Evolutionary conservation across 2,113 vertebrate genomes (phyloP), one percentile per base, ranked within the genome.

Genomic region (Hemibates koningsi): DNA sequence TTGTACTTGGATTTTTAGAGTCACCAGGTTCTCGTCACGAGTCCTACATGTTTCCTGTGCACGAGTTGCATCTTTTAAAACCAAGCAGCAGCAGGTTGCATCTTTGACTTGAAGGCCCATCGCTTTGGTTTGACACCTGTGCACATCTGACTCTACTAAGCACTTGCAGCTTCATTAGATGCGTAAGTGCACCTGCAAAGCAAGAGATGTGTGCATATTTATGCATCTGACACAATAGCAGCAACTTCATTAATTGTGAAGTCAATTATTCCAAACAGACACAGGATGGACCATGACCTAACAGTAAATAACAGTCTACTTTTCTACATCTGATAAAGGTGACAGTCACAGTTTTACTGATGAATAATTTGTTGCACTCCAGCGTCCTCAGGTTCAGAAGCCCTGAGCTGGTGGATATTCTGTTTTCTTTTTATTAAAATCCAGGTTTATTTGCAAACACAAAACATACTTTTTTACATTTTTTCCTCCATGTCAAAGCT

Each of bases 101-200:
- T 7, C 29, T 79, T 84, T 78, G 56, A 36, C 78, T 86, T n/a
- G 21, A 50, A 79, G n/a, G 38, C 12, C 50, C 16, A 19, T 32
- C 3, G 3, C 43, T 34, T 24, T 36, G 5, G 16, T 14, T 63
- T 76, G 43, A 85, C 24, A 41, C 27, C 38, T 27, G 6, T 45
- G 86, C 81, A 43, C n/a, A 71, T 71, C 38, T 27, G n/a, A 71
- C 36, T 43, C 13, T 43, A 71, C 12, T 16, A 24, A 43, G n/a
- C n/a, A 43, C 38, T 9, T 43, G 7, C n/a, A 71, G n/a, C 2
- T 43, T 71, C 38, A 71, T 71, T 24, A 24, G n/a, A 43, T 43
- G n/a, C 0, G 0, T 16, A 71, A 24, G n/a, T 71, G 36, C n/a
- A 43, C 8, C 12, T 9, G 1, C 12, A 71, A 27, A 71, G 38